Evolutionary conservation across 2,113 vertebrate species (phyloP), one percentile per base, ranked within the genome.

Genomic region (Mohoua ochrocephala): DNA sequence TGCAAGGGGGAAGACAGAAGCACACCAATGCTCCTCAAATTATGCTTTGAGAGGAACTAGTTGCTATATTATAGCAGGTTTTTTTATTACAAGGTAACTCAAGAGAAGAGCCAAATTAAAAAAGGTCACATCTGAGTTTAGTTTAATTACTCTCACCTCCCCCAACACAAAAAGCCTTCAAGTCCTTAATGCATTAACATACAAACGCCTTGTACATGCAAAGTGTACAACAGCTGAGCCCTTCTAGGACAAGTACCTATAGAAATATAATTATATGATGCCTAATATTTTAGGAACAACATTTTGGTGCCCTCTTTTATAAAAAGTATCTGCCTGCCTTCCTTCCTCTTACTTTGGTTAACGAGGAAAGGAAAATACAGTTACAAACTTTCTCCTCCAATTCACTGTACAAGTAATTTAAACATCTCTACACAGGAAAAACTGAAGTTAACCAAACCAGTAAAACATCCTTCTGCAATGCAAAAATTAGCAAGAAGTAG

Each of bases 281-380:
- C 96, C 96, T 96, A 97, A 93, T 64, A 95, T 95, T 96, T 96
- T 96, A 96, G 93, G 93, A 97, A 97, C 42, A 92, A 95, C 88
- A 87, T 93, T 94, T 96, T 89, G 28, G 61, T 82, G 88, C 73
- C 93, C 49, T 96, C 96, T 97, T 97, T 96, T 96, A 97, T 96
- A 94, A 97, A 96, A 96, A 96, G 93, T 75, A 96, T 95, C 76
- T 70, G 65, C 91, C 83, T 83, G 45, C 89, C 89, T 95, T 91
- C 93, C 87, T 87, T 90, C 68, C 95, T 91, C 68, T 89, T 80
- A 84, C 68, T 87, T 91, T 68, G 42, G 45, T 87, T 95, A 27
- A 57, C 44, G n/a, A 93, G 83, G 88, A 81, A 96, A 96, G 95
- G 95, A 95, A 95, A 85, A 93, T 94, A 94, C 69, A 70, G 50